These are phyloP conservation scores for Trichogramma dendrolimi DNA, from an alignment of 2,888 invertebrate genomes.

Conservation along the genomic window DNA sequence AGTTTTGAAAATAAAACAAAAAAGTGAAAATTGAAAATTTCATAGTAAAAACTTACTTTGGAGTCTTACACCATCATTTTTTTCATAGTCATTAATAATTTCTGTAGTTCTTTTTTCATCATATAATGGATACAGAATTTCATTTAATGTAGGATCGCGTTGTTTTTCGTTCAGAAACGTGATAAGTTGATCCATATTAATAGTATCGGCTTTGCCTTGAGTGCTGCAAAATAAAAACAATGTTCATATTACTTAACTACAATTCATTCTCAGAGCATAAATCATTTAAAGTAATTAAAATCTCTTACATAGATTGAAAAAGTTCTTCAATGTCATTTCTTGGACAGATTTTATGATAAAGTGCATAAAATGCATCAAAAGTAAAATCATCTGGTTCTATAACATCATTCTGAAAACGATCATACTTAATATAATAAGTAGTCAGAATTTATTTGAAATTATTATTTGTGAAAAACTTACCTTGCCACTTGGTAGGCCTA, in stretches of 20 bases:
- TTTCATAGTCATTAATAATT: constrained; percentile 91
- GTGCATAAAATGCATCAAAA: constrained; percentile 96
- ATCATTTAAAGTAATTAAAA: constrained; percentile 1
- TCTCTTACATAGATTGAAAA: constrained; percentile 88
- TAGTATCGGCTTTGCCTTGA: constrained; percentile 82
- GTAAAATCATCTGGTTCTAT: constrained; percentile 94
- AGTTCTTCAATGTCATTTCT: constrained; percentile 97
- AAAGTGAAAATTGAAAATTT: not conserved
- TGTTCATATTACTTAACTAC: not conserved
- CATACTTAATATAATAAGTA: not conserved
- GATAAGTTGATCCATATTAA: constrained; percentile 82
- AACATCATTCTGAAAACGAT: constrained; percentile 70
- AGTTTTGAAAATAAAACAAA: not conserved
- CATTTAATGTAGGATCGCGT: constrained; percentile 95
- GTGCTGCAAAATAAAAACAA: constrained; percentile 61
- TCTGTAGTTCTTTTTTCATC: constrained; percentile 89
- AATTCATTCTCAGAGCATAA: not conserved
- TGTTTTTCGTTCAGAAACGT: constrained; percentile 96
- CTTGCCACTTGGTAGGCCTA: constrained; percentile 90
- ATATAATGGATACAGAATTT: constrained; percentile 96
- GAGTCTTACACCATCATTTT: constrained; percentile 68
- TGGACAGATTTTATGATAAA: constrained; percentile 98
- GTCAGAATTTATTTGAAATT: not conserved
- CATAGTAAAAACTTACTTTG: constrained; percentile 59
- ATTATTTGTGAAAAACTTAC: constrained; percentile 43